Percentiles rank a stretch among this genome's conserved stretches.
These are phyloP conservation scores for Odontocerum albicorne DNA, from an alignment of 2,888 invertebrate species.

Conservation along the genomic window DNA sequence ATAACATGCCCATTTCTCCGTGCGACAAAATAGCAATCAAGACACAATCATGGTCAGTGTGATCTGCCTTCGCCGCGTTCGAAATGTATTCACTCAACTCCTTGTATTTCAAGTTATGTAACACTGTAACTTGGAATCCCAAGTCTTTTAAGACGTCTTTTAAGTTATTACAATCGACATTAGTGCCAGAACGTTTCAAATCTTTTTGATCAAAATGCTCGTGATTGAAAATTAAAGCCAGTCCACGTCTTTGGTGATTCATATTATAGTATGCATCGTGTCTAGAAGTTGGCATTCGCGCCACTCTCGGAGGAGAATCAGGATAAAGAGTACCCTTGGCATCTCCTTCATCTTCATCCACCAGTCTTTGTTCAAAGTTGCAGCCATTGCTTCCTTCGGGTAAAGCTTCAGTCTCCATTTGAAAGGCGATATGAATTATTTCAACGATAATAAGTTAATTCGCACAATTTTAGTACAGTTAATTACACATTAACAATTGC, in stretches of 20 bases:
- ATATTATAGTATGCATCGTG: slow-evolving; percentile 83
- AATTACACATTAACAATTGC: too few species aligned
- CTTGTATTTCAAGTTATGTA: slow-evolving; percentile 65
- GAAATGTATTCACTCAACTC: slow-evolving; percentile 68
- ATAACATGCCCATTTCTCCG: slow-evolving; percentile 86
- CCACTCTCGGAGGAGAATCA: slow-evolving; percentile 36
- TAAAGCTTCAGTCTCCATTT: slow-evolving; percentile 2
- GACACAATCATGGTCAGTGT: slow-evolving; percentile 81
- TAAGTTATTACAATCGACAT: slow-evolving; percentile 80
- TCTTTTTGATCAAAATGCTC: slow-evolving; percentile 75
- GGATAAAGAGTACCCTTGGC: slow-evolving; percentile 19
- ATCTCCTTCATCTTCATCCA: slow-evolving; percentile 25
- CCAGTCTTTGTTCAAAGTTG: slow-evolving; percentile 21
- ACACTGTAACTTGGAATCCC: slow-evolving; percentile 72
- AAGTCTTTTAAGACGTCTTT: slow-evolving; percentile 63
- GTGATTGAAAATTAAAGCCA: slow-evolving; percentile 90
- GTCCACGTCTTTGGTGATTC: slow-evolving; percentile 79
- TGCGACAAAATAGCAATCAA: slow-evolving; percentile 84
- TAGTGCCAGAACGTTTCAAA: slow-evolving; percentile 80
- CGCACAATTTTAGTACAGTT: too few species aligned
- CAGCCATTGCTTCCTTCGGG: slow-evolving; percentile 18
- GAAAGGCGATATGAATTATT: too few species aligned
- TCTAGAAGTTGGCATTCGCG: slow-evolving; percentile 65
- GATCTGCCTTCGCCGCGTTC: slow-evolving; percentile 73
- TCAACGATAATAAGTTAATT: too few species aligned